These are phyloP conservation scores for Drosophila murphyi DNA, from an alignment of 1,140 invertebrate genomes.

Conservation along the genomic window DNA sequence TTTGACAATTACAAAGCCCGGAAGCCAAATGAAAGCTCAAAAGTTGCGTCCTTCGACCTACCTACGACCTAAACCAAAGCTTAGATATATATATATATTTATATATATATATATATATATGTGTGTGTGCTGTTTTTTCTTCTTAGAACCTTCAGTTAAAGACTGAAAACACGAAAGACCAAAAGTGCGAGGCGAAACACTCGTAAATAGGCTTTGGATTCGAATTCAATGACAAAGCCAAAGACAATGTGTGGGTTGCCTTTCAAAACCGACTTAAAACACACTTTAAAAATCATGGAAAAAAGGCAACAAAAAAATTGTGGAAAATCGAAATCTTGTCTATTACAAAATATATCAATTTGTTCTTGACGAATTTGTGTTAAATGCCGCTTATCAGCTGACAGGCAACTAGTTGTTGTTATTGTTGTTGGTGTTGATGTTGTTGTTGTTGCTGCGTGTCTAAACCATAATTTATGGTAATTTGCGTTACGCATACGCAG, in stretches of 20 bases:
- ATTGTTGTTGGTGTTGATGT: slow-evolving; percentile 4
- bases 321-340: slow-evolving; percentile 32
- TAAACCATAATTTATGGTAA: slow-evolving; percentile 74
- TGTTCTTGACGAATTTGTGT: slow-evolving; percentile 62
- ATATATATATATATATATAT: too few species aligned
- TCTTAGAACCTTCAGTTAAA: slow-evolving; percentile 41
- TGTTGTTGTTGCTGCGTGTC: slow-evolving; percentile 49
- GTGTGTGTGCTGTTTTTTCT: background rate
- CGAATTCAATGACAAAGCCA: slow-evolving; percentile 42
- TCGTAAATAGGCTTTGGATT: slow-evolving; percentile 44
- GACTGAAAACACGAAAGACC: background rate
- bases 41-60: slow-evolving; percentile 43
- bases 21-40: slow-evolving; percentile 30
- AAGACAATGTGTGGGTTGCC: slow-evolving; percentile 31
- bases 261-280: slow-evolving; percentile 18
- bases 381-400: slow-evolving; percentile 58
- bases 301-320: background rate
- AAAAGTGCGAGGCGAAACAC: slow-evolving; percentile 13
- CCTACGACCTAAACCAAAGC: background rate
- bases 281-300: background rate
- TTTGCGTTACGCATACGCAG: slow-evolving; percentile 77
- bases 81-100: too few species aligned
- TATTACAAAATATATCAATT: slow-evolving; percentile 33
- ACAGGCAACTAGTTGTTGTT: slow-evolving; percentile 7
- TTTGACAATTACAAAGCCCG: slow-evolving; percentile 35